Percentiles rank a stretch among this genome's conserved stretches.
Conservation (phyloP, 1,140 invertebrate species). For the Acyrthosiphon pisum region DNA sequence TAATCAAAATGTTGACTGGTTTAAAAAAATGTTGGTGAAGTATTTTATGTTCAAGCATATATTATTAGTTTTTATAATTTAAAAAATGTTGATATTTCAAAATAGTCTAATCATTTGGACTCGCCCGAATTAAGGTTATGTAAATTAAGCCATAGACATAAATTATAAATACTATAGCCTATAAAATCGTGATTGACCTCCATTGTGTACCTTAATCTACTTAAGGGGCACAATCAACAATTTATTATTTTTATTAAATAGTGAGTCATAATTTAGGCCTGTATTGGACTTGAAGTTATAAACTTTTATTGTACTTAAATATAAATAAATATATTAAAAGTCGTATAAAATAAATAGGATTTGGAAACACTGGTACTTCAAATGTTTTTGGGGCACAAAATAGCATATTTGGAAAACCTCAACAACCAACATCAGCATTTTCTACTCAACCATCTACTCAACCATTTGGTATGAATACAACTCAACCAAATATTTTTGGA, state of each 20-base stretch:
- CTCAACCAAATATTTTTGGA: constrained; percentile 60
- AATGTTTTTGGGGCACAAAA: constrained; percentile 57
- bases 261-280: not conserved
- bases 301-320: not conserved
- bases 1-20: not conserved
- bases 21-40: not conserved
- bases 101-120: too few relatives aligned
- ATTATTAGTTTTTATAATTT: not conserved
- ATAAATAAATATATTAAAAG: not conserved
- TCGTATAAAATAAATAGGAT: constrained; percentile 23
- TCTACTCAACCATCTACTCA: constrained; percentile 58
- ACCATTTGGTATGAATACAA: constrained; percentile 59
- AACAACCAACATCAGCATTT: constrained; percentile 58
- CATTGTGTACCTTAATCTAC: too few relatives aligned
- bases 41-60: not conserved
- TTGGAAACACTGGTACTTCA: constrained; percentile 37
- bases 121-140: too few relatives aligned
- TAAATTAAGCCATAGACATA: too few relatives aligned
- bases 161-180: too few relatives aligned
- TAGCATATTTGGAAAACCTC: constrained; percentile 59
- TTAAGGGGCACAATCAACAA: too few relatives aligned
- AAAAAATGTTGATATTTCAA: not conserved
- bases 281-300: not conserved
- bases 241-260: too few relatives aligned
- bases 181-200: too few relatives aligned